Evolutionary conservation across 2,797 vertebrate genomes (phyloP), one percentile per base, ranked within the genome.

Genomic region (Sebastes itinus): DNA sequence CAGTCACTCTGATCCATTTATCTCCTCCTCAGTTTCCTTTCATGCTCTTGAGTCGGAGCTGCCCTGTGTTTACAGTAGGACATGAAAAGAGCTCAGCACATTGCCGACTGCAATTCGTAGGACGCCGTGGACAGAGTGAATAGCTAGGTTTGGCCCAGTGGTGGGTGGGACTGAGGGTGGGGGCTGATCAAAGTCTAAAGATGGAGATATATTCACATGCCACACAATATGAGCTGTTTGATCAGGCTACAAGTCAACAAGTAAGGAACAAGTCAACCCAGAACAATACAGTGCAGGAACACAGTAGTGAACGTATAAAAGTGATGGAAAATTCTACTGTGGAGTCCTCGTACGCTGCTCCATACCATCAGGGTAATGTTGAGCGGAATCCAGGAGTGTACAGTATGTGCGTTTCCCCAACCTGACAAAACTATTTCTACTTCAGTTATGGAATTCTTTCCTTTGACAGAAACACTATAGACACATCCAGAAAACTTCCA

Each of bases 11-110:
- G 68, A 77, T 82, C 64, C 61, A 33, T 68, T 46, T 66, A 56
- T 25, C 18, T 56, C 35, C 28, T 28, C 46, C 38, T 62, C 30
- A n/a, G 32, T 23, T 56, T 65, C 49, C 55, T 69, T 80, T 84
- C 61, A 75, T 79, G 75, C 80, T 81, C 75, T 42, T 18, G 69
- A 60, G 82, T 72, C 20, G 14, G 62, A 59, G 81, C 77, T 78
- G 65, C 80, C 58, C 35, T 33, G 30, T 88, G 85, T 88, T 88
- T 87, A 84, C 83, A 77, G 72, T 60, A 25, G 42, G 81, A 87
- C 87, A 91, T 91, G 75, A 89, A 92, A 92, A 85, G 88, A 87
- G 72, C 74, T 79, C 64, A 18, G 68, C 64, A 46, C 35, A 72
- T 76, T 28, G 49, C 32, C 4, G 33, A 78, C 78, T 72, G 49